Base-by-base conservation (phyloP, 2,797 vertebrate genomes). In the Lacerta viridis region DNA sequence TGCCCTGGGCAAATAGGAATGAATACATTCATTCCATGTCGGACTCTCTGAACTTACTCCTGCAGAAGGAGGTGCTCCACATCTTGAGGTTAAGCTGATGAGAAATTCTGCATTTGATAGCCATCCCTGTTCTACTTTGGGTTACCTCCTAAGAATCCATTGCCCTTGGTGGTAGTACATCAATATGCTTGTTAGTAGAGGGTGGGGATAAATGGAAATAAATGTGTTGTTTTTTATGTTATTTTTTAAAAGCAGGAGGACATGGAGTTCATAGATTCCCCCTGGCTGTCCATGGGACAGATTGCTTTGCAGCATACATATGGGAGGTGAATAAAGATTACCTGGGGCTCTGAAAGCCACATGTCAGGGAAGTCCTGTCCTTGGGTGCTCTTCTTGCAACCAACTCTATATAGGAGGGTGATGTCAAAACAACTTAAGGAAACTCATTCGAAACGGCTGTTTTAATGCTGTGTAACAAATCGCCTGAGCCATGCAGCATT, bases 231-330 rank as follows among this genome's bases (percentile, higher is more conserved):
- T n/a, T 39, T 72, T 69, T 50, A 43, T 43, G 3, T 55, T 55
- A 15, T 55, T 55, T 13, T 55, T 55, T 55, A 1, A 6, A 43
- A 18, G 82, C 69, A 76, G 71, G 61, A 66, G 76, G 66, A 74
- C 15, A 50, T 23, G 55, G 17, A 50, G 71, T 89, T 75, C 88
- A 89, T 10, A 7, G 78, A 81, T 59, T 82, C 59, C 84, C 86
- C 50, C 79, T 33, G 88, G 78, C 88, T 41, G 11, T 50, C 39
- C 69, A 39, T 20, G 23, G 61, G 71, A 89, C 88, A 89, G 88
- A 89, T 86, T 86, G 84, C 79, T 81, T 69, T 86, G 71, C 79
- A 74, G 69, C 59, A 13, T 81, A 41, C 88, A 82, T 86, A 81
- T 86, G 88, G 78, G 43, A 89, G 43, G 46, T 4, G 46, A 50